These are phyloP conservation scores for Hydrozoanthus tunicans DNA, from an alignment of 64 coral and sea anemone species.

Conservation along the genomic window DNA sequence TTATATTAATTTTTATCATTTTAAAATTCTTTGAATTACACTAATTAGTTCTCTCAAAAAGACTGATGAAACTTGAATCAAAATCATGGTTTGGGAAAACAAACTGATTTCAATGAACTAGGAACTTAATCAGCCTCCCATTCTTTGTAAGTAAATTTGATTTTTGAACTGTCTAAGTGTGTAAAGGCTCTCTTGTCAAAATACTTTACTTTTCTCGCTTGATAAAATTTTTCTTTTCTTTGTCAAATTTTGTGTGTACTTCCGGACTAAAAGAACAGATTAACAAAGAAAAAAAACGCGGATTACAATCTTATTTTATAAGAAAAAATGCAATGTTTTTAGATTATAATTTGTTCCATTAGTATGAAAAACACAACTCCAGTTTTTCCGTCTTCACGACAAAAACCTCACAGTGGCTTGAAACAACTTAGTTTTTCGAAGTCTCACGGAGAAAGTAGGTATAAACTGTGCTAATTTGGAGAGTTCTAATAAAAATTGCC, in stretches of 20 bases:
- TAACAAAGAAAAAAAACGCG: no score
- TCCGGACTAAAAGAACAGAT: background rate
- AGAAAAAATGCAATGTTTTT: no score
- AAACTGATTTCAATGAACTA: background rate
- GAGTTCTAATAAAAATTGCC: background rate
- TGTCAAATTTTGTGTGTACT: background rate
- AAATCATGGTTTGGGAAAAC: background rate
- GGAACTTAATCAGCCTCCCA: background rate
- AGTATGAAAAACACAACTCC: background rate
- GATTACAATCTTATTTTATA: no score
- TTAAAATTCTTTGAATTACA: background rate
- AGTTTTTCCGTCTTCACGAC: background rate
- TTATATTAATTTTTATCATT: background rate
- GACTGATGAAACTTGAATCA: background rate
- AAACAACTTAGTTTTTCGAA: background rate
- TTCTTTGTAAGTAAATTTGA: background rate
- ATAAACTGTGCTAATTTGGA: background rate
- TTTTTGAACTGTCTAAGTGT: background rate
- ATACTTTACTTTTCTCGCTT: background rate
- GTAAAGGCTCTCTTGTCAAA: constrained; percentile 13
- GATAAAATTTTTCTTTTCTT: background rate
- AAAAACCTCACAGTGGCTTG: no score
- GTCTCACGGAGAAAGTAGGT: background rate
- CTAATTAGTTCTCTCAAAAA: background rate
- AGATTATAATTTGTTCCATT: background rate